A percentile compares a stretch with the other conserved stretches of the same genome.
These are phyloP conservation scores for Calephelis virginiensis DNA, from an alignment of 1,140 invertebrate species.

Conservation along the genomic window DNA sequence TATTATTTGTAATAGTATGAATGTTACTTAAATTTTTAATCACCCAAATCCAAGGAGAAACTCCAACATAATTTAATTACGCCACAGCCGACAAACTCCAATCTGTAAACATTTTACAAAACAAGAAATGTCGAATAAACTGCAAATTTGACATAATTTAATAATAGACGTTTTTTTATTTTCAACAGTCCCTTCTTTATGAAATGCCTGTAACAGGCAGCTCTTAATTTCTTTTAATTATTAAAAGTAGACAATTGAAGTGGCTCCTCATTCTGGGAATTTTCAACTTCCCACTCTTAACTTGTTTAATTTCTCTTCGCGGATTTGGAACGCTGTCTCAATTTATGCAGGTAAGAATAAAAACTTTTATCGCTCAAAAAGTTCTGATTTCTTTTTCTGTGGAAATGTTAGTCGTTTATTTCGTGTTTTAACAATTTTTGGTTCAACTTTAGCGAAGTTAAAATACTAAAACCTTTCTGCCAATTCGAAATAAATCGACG, in stretches of 20 bases:
- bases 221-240: slow-evolving; percentile 8
- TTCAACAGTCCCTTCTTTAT: slow-evolving; percentile 5
- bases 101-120: slow-evolving; percentile 13
- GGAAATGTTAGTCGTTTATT: slow-evolving; percentile 24
- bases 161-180: slow-evolving; percentile 13
- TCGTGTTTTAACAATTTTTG: slow-evolving; percentile 26
- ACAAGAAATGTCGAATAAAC: slow-evolving; percentile 15
- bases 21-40: not conserved
- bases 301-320: slow-evolving; percentile 56
- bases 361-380: slow-evolving; percentile 40
- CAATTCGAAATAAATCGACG: slow-evolving; percentile 11
- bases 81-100: not conserved
- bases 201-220: slow-evolving; percentile 13
- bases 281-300: slow-evolving; percentile 47
- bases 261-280: slow-evolving; percentile 23
- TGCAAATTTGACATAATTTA: slow-evolving; percentile 8
- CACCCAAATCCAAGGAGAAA: not conserved
- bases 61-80: not conserved
- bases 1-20: not conserved
- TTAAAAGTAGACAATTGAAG: slow-evolving; percentile 32
- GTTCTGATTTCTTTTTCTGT: slow-evolving; percentile 29
- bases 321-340: slow-evolving; percentile 40
- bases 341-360: slow-evolving; percentile 46
- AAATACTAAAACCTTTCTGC: slow-evolving; percentile 22
- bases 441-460: slow-evolving; percentile 20